Conservation (phyloP, 2,797 vertebrate species). For the Sebastes itinus region DNA sequence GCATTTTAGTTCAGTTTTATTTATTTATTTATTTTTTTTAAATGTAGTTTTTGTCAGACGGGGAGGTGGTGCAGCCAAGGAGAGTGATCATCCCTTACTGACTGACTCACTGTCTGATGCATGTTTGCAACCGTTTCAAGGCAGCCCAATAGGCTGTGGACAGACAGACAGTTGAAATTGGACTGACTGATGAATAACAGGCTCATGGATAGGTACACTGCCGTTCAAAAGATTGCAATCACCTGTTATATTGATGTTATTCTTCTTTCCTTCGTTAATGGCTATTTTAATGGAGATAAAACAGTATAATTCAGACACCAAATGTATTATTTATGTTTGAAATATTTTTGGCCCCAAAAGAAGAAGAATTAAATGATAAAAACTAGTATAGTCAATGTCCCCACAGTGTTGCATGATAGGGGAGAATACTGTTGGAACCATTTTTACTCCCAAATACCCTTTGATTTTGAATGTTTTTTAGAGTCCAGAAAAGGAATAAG, state of each 20-base stretch:
- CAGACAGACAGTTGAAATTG: neutral
- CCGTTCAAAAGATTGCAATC: neutral
- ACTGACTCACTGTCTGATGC: slow-evolving; percentile 25
- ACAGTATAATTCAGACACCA: neutral
- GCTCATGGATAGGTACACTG: neutral
- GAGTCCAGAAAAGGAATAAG: neutral
- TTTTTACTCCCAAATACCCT: neutral
- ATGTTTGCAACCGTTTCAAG: slow-evolving; percentile 27
- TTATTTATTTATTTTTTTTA: neutral
- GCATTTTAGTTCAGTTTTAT: neutral
- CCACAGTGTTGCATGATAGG: neutral
- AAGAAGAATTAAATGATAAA: neutral
- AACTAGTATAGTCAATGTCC: neutral
- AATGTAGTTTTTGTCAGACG: neutral
- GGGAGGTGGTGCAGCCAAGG: neutral
- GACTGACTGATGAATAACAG: neutral
- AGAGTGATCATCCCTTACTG: neutral
- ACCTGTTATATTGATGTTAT: neutral
- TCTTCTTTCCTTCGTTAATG: neutral
- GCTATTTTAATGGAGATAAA: neutral
- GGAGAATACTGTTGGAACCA: neutral
- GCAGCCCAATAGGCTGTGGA: neutral
- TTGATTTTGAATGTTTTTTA: neutral
- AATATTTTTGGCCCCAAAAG: neutral
- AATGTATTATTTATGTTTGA: neutral